phyloP scores from a whole-genome alignment of 2,113 vertebrate species.

The Baryphthengus martii region DNA sequence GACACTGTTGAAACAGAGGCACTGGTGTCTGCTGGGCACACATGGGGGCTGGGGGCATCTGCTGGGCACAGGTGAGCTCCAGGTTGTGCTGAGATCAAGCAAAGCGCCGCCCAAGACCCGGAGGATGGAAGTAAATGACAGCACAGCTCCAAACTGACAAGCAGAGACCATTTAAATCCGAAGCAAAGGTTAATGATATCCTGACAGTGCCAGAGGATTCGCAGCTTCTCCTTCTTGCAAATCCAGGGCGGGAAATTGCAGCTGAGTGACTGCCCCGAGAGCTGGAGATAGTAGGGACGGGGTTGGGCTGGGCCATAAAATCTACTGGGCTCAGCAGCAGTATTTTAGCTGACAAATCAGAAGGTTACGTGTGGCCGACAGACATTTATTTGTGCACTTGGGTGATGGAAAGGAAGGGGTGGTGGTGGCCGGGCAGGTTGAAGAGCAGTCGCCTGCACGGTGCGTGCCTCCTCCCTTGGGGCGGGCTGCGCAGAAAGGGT shows the following conservation, averaged over 20 bases:
- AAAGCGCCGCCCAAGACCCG: not conserved
- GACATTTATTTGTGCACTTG: not conserved
- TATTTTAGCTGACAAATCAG: not conserved
- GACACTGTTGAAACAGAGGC: not conserved
- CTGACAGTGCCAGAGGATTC: not conserved
- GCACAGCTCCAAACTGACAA: not conserved
- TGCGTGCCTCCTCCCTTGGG: not conserved
- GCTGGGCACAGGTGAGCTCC: not conserved
- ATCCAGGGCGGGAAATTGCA: not conserved
- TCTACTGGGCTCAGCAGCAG: not conserved
- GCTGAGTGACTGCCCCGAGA: not conserved
- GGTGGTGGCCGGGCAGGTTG: not conserved
- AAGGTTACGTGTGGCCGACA: not conserved
- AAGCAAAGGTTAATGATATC: conserved; percentile 39
- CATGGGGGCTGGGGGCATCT: fast-evolving
- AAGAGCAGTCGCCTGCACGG: not conserved
- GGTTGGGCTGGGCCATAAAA: not conserved
- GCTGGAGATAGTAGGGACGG: not conserved
- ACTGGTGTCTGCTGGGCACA: fast-evolving
- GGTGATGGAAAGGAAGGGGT: not conserved
- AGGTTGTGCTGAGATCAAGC: fast-evolving
- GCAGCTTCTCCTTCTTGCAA: not conserved
- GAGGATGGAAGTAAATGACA: not conserved
- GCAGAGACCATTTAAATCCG: not conserved
- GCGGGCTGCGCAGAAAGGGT: fast-evolving